phyloP scores from a whole-genome alignment of 2,888 invertebrate species.

The Idaea straminata region DNA sequence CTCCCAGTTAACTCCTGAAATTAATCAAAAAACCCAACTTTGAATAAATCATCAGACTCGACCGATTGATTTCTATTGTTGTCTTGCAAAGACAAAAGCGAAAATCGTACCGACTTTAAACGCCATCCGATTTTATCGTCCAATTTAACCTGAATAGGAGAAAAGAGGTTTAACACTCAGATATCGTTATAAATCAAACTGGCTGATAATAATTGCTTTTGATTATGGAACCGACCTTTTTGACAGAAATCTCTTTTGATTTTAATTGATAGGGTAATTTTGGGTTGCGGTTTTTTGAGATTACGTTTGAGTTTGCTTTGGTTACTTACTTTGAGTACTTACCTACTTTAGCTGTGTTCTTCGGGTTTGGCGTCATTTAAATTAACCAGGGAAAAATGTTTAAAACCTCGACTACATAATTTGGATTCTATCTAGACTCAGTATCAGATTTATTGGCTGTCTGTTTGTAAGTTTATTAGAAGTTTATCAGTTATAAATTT shows the following conservation, averaged over 20 bases:
- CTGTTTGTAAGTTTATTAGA: no score
- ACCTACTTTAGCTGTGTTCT: background rate
- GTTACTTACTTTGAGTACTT: no score
- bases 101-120: slow-evolving; percentile 33
- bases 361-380: background rate
- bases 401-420: no score
- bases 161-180: slow-evolving; percentile 70
- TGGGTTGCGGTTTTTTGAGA: slow-evolving; percentile 37
- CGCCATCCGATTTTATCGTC: slow-evolving; percentile 64
- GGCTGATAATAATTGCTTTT: slow-evolving; percentile 60
- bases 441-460: no score
- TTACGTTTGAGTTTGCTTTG: slow-evolving; percentile 22
- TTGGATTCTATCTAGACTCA: no score
- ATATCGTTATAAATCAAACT: slow-evolving; percentile 69
- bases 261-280: slow-evolving; percentile 31
- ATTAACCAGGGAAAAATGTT: no score
- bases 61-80: background rate
- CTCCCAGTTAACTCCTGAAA: background rate
- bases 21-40: background rate
- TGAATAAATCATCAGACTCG: background rate
- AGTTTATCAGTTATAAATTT: no score
- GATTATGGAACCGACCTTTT: slow-evolving; percentile 45
- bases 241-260: slow-evolving; percentile 41
- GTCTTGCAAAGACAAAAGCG: background rate
- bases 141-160: slow-evolving; percentile 70